Base-by-base conservation (phyloP, 2,888 invertebrate species). In the Cryptosula pallasiana region DNA sequence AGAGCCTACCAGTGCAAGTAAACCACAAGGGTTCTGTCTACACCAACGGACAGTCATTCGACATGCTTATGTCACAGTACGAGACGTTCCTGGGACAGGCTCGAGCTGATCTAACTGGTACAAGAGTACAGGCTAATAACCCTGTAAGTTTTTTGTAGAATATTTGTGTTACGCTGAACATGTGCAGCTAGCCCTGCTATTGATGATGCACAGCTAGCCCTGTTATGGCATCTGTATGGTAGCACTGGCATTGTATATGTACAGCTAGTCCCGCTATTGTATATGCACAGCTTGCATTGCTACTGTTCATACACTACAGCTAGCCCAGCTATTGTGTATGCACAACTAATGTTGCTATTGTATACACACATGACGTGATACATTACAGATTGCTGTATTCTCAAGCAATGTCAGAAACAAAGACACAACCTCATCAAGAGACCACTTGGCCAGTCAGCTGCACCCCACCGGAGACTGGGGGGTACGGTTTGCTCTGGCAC, bases 361-460 rank as follows among this genome's bases (percentile, higher is more conserved):
- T n/a, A n/a, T n/a, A n/a, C n/a, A n/a, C n/a, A n/a, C n/a, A n/a
- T n/a, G n/a, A n/a, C n/a, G n/a, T n/a, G n/a, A n/a, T n/a, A n/a
- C n/a, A n/a, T n/a, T 55, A 13, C 63, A 63, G 70, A 54, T 70
- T 36, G 70, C 70, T 9, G 70, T 70, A 5, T 70, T 70, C 45
- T 54, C 45, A 13, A 45, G 70, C 5, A 70, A 70, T 36, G 70
- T 70, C 5, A 36, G 70, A 36, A 70, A 36, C 25, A n/a, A 36
- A 36, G 70, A 5, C 29, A 9, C 25, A 3, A 3, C 35, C 23
- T 3, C 25, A 2, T 70, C 70, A 54, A 9, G 70, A 3, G 70
- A 70, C 25, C 70, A 70, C 29, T 23, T 70, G n/a, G 70, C 36
- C 2, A 25, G 35, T 3, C 70, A 70, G 32, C 70, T 70, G n/a